Evolutionary conservation across 2,113 vertebrate genomes (phyloP).

Genomic region (Zapus hudsonius): DNA sequence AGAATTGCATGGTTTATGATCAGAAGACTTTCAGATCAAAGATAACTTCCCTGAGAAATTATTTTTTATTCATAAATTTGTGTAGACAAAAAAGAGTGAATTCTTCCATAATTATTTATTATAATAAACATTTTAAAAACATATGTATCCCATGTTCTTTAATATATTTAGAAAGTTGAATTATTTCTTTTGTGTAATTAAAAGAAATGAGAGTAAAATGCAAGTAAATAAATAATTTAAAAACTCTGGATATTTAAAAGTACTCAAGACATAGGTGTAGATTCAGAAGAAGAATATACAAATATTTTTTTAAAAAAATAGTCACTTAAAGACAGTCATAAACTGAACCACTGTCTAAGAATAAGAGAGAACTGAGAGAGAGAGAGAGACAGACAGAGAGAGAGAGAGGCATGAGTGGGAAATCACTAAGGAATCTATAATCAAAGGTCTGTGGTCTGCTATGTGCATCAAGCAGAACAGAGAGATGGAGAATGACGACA

Average conservation of each 20-base stretch:
- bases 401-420: not conserved
- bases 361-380: not conserved
- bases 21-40: conserved; percentile 6
- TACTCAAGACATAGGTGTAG: not conserved
- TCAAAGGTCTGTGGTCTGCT: not conserved
- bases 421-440: not conserved
- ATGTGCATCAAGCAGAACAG: not conserved
- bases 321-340: not conserved
- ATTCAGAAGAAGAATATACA: not conserved
- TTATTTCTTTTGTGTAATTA: not conserved
- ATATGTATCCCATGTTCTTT: not conserved
- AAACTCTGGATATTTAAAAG: not conserved
- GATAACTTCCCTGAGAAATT: not conserved
- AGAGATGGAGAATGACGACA: not conserved
- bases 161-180: not conserved
- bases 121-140: not conserved
- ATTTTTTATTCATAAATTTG: not conserved
- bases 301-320: not conserved
- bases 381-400: not conserved
- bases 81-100: not conserved
- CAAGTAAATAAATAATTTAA: conserved; percentile 2
- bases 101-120: not conserved
- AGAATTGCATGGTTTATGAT: not conserved
- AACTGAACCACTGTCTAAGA: not conserved
- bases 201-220: not conserved